Evolutionary conservation across 2,797 vertebrate species (phyloP).

Genomic region (Triplophysa yarkandensis): DNA sequence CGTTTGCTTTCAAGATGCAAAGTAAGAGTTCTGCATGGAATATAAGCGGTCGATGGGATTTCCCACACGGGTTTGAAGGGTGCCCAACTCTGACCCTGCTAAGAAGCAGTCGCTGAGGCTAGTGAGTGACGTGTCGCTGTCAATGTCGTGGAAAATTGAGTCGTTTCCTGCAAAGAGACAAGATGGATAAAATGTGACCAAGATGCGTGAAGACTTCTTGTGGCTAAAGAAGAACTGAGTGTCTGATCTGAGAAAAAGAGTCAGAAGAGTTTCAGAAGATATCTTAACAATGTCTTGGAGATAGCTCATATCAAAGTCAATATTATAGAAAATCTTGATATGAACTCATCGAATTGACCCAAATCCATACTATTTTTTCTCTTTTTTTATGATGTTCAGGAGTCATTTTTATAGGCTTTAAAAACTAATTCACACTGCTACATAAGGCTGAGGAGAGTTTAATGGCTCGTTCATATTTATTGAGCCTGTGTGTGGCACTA

Average conservation of each 20-base stretch:
- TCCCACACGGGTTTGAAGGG: slow-evolving; percentile 82
- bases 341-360: too few relatives aligned
- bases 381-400: too few relatives aligned
- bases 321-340: too few relatives aligned
- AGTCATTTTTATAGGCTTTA: slow-evolving; percentile 15
- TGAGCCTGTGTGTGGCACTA: slow-evolving; percentile 36
- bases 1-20: slow-evolving; percentile 83
- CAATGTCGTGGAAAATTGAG: slow-evolving; percentile 90
- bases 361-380: too few relatives aligned
- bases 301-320: too few relatives aligned
- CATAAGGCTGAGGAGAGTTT: slow-evolving; percentile 57
- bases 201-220: too few relatives aligned
- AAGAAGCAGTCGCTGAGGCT: slow-evolving; percentile 93
- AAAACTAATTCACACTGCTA: slow-evolving; percentile 60
- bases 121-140: slow-evolving; percentile 91
- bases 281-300: background rate
- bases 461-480: slow-evolving; percentile 60
- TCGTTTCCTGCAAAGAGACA: slow-evolving; percentile 77
- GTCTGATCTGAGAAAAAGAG: too few relatives aligned
- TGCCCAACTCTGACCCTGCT: slow-evolving; percentile 80
- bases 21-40: slow-evolving; percentile 96
- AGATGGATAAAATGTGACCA: background rate
- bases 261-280: too few relatives aligned
- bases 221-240: too few relatives aligned
- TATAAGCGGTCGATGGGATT: slow-evolving; percentile 92